Evolutionary conservation across 2,113 vertebrate species (phyloP).

Genomic region (Mystacornis crossleyi): DNA sequence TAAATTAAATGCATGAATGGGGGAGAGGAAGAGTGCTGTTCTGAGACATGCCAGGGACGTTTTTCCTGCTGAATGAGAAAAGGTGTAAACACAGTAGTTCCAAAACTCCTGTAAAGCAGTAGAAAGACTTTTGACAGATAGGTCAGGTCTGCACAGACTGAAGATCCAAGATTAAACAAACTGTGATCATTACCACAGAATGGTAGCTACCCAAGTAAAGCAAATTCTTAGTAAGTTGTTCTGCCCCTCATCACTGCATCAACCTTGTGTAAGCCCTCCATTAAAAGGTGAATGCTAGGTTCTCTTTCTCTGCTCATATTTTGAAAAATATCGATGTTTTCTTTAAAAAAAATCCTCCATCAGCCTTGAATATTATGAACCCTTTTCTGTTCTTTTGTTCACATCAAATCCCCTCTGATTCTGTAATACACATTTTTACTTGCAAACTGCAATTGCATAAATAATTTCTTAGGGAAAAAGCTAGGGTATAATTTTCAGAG

Average conservation of each 20-base stretch:
- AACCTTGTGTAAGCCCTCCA: not conserved
- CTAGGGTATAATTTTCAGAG: conserved; percentile 18
- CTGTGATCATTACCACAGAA: not conserved
- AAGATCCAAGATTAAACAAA: not conserved
- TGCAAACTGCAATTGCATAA: not conserved
- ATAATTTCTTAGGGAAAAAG: conserved; percentile 18
- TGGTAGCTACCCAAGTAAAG: not conserved
- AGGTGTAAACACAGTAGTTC: not conserved
- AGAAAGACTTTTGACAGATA: not conserved
- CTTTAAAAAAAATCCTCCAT: not conserved
- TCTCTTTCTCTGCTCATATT: not conserved
- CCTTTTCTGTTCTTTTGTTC: not conserved
- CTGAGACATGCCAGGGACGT: not conserved
- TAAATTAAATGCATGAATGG: not conserved
- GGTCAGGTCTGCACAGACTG: not conserved
- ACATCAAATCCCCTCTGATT: not conserved
- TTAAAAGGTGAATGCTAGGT: not conserved
- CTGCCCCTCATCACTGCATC: not conserved
- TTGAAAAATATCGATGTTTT: not conserved
- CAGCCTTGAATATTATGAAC: not conserved
- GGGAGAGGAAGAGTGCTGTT: not conserved
- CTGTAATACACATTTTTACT: not conserved
- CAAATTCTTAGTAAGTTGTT: not conserved
- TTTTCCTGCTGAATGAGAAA: not conserved
- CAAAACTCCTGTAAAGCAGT: not conserved